These are phyloP conservation scores for Caenorhabditis briggsae DNA, from an alignment of 1,140 invertebrate species.

Conservation along the genomic window DNA sequence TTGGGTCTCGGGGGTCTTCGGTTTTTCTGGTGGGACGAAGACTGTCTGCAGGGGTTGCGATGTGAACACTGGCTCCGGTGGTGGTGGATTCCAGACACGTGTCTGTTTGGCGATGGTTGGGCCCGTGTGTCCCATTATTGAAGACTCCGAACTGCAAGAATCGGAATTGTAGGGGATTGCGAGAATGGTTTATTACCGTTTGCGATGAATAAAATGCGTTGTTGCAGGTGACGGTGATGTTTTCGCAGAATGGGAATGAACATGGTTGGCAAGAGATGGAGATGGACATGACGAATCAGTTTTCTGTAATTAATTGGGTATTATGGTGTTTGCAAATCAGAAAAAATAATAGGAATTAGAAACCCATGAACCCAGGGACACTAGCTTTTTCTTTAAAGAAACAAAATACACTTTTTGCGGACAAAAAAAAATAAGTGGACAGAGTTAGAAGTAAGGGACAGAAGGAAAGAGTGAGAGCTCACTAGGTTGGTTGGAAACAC, in stretches of 20 bases:
- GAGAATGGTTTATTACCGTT: neutral
- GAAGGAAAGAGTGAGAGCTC: neutral
- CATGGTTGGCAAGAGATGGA: neutral
- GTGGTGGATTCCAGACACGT: constrained; percentile 9
- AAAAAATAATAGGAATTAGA: no score
- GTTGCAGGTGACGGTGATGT: neutral
- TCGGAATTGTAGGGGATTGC: neutral
- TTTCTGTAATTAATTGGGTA: neutral
- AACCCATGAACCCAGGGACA: no score
- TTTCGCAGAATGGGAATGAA: neutral
- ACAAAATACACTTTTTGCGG: neutral
- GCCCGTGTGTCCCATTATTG: neutral
- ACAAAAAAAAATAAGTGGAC: neutral
- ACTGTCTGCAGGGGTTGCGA: neutral
- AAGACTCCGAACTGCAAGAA: constrained; percentile 24
- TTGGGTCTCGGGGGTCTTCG: neutral
- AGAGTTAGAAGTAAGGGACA: neutral
- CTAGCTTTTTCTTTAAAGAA: neutral
- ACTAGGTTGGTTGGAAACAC: neutral
- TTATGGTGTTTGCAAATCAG: no score
- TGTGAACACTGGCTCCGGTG: neutral
- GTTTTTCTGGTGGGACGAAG: neutral
- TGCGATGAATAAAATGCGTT: neutral
- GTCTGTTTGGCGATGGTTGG: neutral
- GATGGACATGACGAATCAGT: neutral